A percentile compares a stretch with the other conserved stretches of the same genome.
These are phyloP conservation scores for Cairina moschata DNA, from an alignment of 2,113 vertebrate species.

Conservation along the genomic window DNA sequence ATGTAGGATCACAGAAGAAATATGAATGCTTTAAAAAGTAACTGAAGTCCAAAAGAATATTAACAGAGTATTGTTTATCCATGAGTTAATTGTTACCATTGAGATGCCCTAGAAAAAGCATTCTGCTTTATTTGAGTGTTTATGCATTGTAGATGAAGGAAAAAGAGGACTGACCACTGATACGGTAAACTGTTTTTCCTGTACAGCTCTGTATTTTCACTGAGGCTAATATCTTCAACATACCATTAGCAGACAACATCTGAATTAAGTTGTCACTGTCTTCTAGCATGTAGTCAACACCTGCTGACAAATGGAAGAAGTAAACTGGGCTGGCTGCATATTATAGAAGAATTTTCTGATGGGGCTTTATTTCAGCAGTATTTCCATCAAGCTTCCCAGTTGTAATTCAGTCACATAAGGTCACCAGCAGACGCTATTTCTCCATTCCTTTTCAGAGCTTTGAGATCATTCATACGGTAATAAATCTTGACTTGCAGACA, in stretches of 20 bases:
- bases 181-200: neutral
- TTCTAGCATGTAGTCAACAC: neutral
- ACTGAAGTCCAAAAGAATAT: neutral
- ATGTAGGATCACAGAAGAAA: neutral
- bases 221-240: neutral
- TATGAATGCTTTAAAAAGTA: neutral
- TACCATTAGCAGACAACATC: neutral
- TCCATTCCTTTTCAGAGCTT: neutral
- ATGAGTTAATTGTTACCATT: neutral
- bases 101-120: neutral
- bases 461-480: neutral
- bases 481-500: neutral
- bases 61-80: neutral
- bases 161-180: neutral
- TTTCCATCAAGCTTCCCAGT: neutral
- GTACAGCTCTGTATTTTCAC: neutral
- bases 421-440: neutral
- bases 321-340: neutral
- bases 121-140: neutral
- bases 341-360: neutral
- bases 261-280: neutral
- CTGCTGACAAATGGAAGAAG: neutral
- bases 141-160: neutral
- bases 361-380: neutral
- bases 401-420: neutral